These are phyloP conservation scores for Asobara japonica DNA, from an alignment of 1,140 invertebrate species.

Conservation along the genomic window DNA sequence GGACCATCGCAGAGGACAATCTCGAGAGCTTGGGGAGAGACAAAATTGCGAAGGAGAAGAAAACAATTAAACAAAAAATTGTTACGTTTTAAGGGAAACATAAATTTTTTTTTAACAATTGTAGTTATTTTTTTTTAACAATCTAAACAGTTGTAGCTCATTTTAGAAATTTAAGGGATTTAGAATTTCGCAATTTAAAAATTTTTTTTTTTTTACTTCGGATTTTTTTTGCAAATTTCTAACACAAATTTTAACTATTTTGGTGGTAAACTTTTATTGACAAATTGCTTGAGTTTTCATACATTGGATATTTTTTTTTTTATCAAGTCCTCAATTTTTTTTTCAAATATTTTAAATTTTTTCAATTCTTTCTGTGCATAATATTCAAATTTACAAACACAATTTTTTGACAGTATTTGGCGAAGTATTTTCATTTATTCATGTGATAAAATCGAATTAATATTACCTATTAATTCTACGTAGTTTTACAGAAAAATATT, in stretches of 20 bases:
- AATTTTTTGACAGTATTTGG: too few relatives aligned
- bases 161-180: too few relatives aligned
- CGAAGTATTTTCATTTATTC: background rate
- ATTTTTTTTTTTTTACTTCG: too few relatives aligned
- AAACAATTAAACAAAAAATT: background rate
- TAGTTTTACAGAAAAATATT: background rate
- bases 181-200: too few relatives aligned
- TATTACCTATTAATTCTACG: background rate
- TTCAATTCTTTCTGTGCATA: background rate
- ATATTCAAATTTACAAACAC: too few relatives aligned
- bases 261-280: too few relatives aligned
- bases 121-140: background rate
- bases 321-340: too few relatives aligned
- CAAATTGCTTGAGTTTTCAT: too few relatives aligned
- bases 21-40: slow-evolving; percentile 55
- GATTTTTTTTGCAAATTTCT: too few relatives aligned
- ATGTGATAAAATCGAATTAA: background rate
- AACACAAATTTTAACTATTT: too few relatives aligned
- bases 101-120: background rate
- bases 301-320: too few relatives aligned
- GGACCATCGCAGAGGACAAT: slow-evolving; percentile 48
- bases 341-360: background rate
- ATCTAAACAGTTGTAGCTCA: too few relatives aligned
- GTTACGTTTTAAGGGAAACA: background rate
- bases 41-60: background rate